A percentile compares a stretch with the other conserved stretches of the same genome.
These are phyloP conservation scores for Sinotaia quadrata DNA, from an alignment of 2,888 invertebrate species.

Conservation along the genomic window DNA sequence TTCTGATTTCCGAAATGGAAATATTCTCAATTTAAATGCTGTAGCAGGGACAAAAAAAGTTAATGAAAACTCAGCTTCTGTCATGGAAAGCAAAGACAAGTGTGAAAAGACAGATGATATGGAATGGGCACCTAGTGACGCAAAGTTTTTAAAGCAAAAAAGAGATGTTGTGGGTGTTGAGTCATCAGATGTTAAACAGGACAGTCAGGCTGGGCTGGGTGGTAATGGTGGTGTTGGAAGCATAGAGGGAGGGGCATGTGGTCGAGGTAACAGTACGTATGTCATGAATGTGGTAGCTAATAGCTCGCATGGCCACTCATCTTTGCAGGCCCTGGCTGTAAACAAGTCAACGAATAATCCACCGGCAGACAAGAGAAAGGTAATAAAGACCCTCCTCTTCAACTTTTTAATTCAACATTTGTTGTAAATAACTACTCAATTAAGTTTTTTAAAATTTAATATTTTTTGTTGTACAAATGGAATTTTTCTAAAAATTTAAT, in stretches of 20 bases:
- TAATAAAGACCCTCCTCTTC: too few relatives aligned
- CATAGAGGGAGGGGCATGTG: not conserved
- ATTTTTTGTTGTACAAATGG: too few relatives aligned
- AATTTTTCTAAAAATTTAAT: too few relatives aligned
- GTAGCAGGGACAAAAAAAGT: conserved; percentile 5
- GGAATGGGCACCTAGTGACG: conserved; percentile 38
- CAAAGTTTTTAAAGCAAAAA: conserved; percentile 33
- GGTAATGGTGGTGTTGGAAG: not conserved
- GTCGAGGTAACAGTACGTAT: not conserved
- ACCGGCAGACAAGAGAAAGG: conserved; percentile 56
- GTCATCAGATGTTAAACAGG: too few relatives aligned
- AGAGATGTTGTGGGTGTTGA: not conserved
- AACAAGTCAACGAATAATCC: conserved; percentile 43
- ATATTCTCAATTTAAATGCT: conserved; percentile 39
- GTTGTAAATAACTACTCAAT: too few relatives aligned
- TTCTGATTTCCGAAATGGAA: conserved; percentile 54
- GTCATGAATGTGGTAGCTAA: conserved; percentile 21
- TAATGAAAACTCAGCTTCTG: not conserved
- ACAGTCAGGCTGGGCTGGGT: not conserved
- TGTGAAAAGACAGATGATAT: conserved; percentile 33
- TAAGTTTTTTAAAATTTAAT: too few relatives aligned
- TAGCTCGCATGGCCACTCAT: conserved; percentile 9
- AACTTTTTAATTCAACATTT: too few relatives aligned
- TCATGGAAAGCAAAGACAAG: not conserved
- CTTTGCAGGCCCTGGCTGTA: not conserved